Conservation (phyloP, 2,888 invertebrate genomes). For the Drosophila borborema region DNA sequence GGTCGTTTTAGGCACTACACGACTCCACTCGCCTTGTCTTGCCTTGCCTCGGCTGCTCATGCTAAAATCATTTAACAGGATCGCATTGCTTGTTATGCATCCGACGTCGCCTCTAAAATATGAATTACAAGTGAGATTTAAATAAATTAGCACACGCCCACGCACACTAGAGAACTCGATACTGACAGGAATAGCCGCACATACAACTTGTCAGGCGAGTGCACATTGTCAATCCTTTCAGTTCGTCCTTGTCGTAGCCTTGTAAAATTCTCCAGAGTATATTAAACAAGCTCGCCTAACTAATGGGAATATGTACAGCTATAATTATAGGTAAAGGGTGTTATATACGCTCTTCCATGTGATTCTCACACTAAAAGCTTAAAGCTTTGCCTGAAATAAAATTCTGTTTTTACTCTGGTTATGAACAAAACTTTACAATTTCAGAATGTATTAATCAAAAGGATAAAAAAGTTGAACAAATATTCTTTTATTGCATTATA, state of each 20-base stretch:
- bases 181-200: conserved; percentile 10
- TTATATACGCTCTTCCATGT: background rate
- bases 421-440: background rate
- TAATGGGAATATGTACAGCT: conserved; percentile 1
- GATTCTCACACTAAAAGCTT: background rate
- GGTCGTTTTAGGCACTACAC: conserved; percentile 25
- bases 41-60: conserved; percentile 10
- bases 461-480: no score
- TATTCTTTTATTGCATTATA: background rate
- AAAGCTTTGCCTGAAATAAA: background rate
- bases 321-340: conserved; percentile 19
- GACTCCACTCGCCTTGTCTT: conserved; percentile 1
- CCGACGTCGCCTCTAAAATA: conserved; percentile 63
- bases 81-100: conserved; percentile 69
- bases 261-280: conserved; percentile 20
- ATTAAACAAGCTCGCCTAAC: conserved; percentile 26
- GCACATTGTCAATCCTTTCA: conserved; percentile 7
- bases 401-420: background rate
- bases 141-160: conserved; percentile 72
- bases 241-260: conserved; percentile 25
- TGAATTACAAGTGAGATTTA: conserved; percentile 77
- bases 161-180: conserved; percentile 23
- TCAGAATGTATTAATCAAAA: background rate
- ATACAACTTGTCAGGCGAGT: conserved; percentile 27
- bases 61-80: background rate